Evolutionary conservation across 1,140 invertebrate genomes (phyloP).

Genomic region (Papilio xuthus): DNA sequence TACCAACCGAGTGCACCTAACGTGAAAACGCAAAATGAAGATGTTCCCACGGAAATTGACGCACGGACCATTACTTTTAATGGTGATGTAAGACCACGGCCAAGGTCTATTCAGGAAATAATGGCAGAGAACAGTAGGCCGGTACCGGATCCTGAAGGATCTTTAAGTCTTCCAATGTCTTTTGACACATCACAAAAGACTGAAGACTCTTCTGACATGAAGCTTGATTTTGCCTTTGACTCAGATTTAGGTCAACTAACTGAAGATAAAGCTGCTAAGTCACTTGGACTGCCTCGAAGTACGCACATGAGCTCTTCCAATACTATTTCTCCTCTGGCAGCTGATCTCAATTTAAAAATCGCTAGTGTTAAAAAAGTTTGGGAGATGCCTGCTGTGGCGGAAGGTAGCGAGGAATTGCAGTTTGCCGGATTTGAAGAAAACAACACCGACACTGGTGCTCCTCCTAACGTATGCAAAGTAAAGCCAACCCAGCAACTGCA

Average conservation of each 20-base stretch:
- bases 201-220: constrained; percentile 93
- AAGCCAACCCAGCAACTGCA: constrained; percentile 82
- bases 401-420: constrained; percentile 81
- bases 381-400: constrained; percentile 86
- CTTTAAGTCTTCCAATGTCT: constrained; percentile 71
- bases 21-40: constrained; percentile 68
- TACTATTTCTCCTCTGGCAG: constrained; percentile 81
- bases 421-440: constrained; percentile 74
- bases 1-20: constrained; percentile 79
- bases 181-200: constrained; percentile 82
- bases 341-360: constrained; percentile 96
- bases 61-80: constrained; percentile 69
- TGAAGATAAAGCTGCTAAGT: constrained; percentile 86
- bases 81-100: constrained; percentile 69
- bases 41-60: constrained; percentile 69
- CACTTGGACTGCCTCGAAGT: constrained; percentile 84
- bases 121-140: constrained; percentile 71
- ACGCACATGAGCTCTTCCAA: constrained; percentile 83
- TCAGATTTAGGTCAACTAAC: constrained; percentile 89
- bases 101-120: constrained; percentile 75
- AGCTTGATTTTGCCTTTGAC: constrained; percentile 94
- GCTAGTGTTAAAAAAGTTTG: constrained; percentile 96
- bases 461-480: constrained; percentile 80
- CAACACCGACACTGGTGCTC: constrained; percentile 69
- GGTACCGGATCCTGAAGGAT: constrained; percentile 59